phyloP scores from a whole-genome alignment of 2,888 invertebrate genomes.

The Drosophila barbarae region DNA sequence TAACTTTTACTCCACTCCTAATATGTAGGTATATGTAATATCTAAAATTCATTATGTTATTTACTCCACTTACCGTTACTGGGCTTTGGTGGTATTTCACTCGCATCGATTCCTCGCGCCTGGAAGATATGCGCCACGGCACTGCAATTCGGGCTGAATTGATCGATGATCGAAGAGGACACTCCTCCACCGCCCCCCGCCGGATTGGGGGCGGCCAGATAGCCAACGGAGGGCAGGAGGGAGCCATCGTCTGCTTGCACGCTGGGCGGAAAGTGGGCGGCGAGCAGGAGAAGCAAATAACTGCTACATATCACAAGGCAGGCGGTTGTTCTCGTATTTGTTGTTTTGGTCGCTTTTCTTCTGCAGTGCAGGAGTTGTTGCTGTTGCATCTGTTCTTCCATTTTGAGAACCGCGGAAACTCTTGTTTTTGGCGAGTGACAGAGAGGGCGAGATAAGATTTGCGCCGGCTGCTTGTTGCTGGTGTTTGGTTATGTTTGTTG shows the following conservation, averaged over 20 bases:
- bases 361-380: constrained; percentile 43
- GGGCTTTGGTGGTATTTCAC: constrained; percentile 81
- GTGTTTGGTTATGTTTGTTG: constrained; percentile 28
- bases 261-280: constrained; percentile 25
- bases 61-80: constrained; percentile 80
- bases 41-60: not conserved
- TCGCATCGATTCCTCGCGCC: constrained; percentile 80
- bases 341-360: constrained; percentile 37
- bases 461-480: constrained; percentile 37
- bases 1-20: not conserved
- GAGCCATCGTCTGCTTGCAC: constrained; percentile 7
- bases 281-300: constrained; percentile 43
- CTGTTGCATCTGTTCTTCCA: constrained; percentile 18
- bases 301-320: constrained; percentile 61
- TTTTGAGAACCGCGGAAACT: constrained; percentile 12
- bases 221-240: constrained; percentile 44
- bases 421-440: constrained; percentile 8
- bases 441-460: constrained; percentile 5
- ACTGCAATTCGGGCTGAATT: constrained; percentile 80
- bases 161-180: constrained; percentile 77
- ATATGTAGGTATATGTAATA: too few relatives aligned
- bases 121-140: constrained; percentile 81
- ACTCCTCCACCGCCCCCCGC: constrained; percentile 31
- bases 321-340: constrained; percentile 33
- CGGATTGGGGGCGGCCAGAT: constrained; percentile 59